Base-by-base conservation (phyloP, 2,797 vertebrate species). In the Merluccius polli region DNA sequence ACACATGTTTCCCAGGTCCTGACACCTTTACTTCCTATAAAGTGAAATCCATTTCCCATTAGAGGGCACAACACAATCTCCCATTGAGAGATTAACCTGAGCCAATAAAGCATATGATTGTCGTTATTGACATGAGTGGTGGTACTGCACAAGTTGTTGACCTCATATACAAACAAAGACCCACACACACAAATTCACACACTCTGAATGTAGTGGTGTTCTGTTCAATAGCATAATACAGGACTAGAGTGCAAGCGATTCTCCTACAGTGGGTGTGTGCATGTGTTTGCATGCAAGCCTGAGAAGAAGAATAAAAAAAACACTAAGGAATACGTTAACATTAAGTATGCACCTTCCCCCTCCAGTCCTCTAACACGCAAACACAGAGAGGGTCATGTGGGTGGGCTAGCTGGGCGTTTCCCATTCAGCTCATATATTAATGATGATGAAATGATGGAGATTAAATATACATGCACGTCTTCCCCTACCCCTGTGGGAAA, bases 381-480 rank as follows among this genome's bases (percentile, higher is more conserved):
- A 29, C 3, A 2, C 2, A 29, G 24, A 13, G 2, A 79, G 59
- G 52, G 52, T 59, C 52, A 59, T 59, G 52, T 27, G 52, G 16
- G 44, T 18, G 73, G 74, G 74, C 10, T 16, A 16, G 9, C 27
- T 24, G 73, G 71, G 87, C 86, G 77, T 87, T 87, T 89, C 84
- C 88, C 81, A 79, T 79, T 81, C 82, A 81, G 77, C 82, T 91
- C 90, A 90, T 92, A 84, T 87, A 94, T 94, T 88, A 94, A 88
- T 87, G 72, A 94, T 93, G 87, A 87, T 69, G 81, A 80, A 83
- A 73, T 71, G 69, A 68, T 68, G 80, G 52, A 77, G 85, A 93
- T 94, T 89, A 94, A 93, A 94, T 92, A 93, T 93, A 81, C 90
- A 94, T 92, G 91, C 71, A 75, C 13, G 74, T 73, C 82, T 87